Evolutionary conservation across 1,140 invertebrate species (phyloP), one percentile per base, ranked within the genome.

Genomic region (Cataglyphis hispanica): DNA sequence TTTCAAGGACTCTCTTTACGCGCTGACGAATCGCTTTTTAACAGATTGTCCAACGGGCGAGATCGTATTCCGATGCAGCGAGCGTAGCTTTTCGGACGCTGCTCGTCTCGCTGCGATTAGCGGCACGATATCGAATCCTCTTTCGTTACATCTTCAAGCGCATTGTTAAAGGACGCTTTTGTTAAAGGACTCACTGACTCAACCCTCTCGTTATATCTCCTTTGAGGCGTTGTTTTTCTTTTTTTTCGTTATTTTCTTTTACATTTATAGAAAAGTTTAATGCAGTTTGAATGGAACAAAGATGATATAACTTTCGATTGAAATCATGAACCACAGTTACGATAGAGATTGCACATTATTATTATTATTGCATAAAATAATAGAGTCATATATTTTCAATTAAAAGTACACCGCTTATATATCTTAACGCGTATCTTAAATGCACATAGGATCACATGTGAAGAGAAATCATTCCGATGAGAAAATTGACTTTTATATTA

Each of bases 21-120:
- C 58, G 77, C 64, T 84, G 77, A 90, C 53, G 70, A 90, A 90
- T 89, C 87, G 84, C 70, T 89, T 89, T 90, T 87, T 89, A 87
- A 83, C 60, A 83, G 78, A 50, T 90, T 72, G 46, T n/a, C 78
- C 60, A 58, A 64, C 58, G 63, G 61, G 46, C 37, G 34, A 69
- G 66, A 53, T 89, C 67, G 58, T 50, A 56, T 86, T 84, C 58
- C 50, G 67, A 37, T 13, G 31, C 77, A 81, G 50, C 8, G 34
- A 56, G 19, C 50, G 34, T 11, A 64, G 78, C 37, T 81, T 58
- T 37, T 25, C 25, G 27, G 63, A 43, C 50, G 74, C 13, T 77
- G 63, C 66, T 53, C 75, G 25, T 34, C 37, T 69, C 63, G 53
- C 50, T 81, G 76, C 40, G 46, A 78, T 83, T 74, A 72, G 31